Evolutionary conservation across 2,113 vertebrate species (phyloP), one percentile per base, ranked within the genome.

Genomic region (Megaptera novaeangliae): DNA sequence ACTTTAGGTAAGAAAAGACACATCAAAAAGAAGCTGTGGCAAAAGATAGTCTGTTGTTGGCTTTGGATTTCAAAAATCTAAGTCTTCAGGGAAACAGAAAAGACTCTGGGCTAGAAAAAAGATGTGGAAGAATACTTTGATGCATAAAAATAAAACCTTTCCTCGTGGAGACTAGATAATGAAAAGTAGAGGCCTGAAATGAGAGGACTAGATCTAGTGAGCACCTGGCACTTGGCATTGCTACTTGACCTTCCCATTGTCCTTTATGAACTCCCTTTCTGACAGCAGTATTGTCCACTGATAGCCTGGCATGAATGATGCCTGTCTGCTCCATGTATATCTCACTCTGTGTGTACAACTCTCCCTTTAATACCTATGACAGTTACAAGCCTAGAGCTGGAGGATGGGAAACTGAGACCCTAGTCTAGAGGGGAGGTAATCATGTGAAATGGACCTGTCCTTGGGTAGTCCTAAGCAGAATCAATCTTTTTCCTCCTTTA

Each of bases 41-140:
- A 75, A 68, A 74, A 86, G 74, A 29, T 34, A 71, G 31, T 84
- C 23, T 94, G 49, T 83, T 75, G 27, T 69, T 92, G 10, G 59
- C 84, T 92, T 92, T 92, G 23, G 36, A 86, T 92, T 96, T 71
- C 9, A 69, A 64, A 72, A 97, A n/a, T 39, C 31, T 86, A 86
- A 94, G 12, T 88, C 69, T 92, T 80, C 0, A 46, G 64, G 71
- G 71, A 95, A 91, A 59, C 41, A 52, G 66, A 88, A 57, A 74
- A 57, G 25, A 68, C 31, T 29, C 13, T 84, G 91, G 46, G 31
- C 36, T 91, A 52, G 36, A 64, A 44, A 66, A 83, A 84, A 91
- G 8, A 27, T 52, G 68, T 92, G 39, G 18, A 92, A 80, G 34
- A 92, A 57, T 44, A 82, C 31, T 68, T 72, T 71, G 23, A 57